Evolutionary conservation across 2,113 vertebrate genomes (phyloP), one percentile per base, ranked within the genome.

Genomic region (Candoia aspera): DNA sequence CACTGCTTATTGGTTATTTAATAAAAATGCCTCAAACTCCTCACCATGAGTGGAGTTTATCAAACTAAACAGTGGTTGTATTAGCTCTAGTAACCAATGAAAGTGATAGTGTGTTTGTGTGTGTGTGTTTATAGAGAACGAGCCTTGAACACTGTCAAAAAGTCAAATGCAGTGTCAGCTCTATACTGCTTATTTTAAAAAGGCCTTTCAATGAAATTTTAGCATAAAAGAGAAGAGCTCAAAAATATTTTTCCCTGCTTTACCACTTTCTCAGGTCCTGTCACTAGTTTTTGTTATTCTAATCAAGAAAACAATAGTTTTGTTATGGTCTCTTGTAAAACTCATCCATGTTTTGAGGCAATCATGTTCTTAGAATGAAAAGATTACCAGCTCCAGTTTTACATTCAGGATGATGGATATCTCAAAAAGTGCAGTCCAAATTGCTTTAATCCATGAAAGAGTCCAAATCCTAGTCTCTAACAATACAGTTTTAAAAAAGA

Each of bases 221-320:
- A 53, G 10, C n/a, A 59, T 59, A 46, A 92, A 88, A n/a, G 33
- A n/a, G 54, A 85, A 90, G 49, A 91, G 83, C 46, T 46, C n/a
- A 87, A 10, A 55, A 57, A 15, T 60, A 12, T 46, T 29, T 55
- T 13, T 17, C 84, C 15, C 24, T 8, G 26, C 24, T 29, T 53
- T 79, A 55, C 12, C 42, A n/a, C 46, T 87, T 88, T 87, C n/a
- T 13, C 49, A 42, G 42, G 57, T 21, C 59, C 19, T 60, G 68
- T 12, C 86, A 84, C 53, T 42, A 73, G 42, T 49, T 92, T 84
- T 88, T n/a, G 37, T 68, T 59, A 53, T 90, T 88, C 37, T 12
- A 94, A 95, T 0, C 60, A 37, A 92, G 86, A 55, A 85, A 95
- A 94, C 64, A 8, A 86, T 54, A 58, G 37, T 91, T 91, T 93